A percentile compares a stretch with the other conserved stretches of the same genome.
These are phyloP conservation scores for Anhinga anhinga DNA, from an alignment of 2,113 vertebrate species.

Conservation along the genomic window DNA sequence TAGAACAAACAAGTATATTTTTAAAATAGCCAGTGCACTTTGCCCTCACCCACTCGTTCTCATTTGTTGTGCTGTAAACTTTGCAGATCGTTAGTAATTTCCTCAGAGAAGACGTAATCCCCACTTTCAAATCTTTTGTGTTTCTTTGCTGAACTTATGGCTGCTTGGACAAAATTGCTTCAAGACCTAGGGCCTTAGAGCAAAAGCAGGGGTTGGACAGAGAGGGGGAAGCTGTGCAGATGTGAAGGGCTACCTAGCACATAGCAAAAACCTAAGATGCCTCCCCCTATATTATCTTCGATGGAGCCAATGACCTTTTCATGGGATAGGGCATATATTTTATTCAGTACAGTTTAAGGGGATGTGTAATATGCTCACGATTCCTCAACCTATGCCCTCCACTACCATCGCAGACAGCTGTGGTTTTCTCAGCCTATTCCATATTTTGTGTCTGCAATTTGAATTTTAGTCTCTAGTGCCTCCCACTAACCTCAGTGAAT, in stretches of 20 bases:
- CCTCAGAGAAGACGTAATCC: background rate
- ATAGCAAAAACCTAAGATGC: background rate
- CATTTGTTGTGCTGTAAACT: background rate
- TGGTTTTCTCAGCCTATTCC: background rate
- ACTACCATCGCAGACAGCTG: background rate
- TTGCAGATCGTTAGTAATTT: background rate
- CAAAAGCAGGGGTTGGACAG: background rate
- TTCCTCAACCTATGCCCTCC: background rate
- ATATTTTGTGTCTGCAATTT: background rate
- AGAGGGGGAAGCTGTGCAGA: background rate
- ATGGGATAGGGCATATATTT: fast-evolving
- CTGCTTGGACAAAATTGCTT: background rate
- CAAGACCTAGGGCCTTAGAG: background rate
- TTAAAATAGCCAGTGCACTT: background rate
- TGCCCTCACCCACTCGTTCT: background rate
- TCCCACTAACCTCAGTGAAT: background rate
- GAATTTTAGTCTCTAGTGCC: background rate
- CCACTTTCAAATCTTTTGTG: background rate
- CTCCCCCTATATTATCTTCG: fast-evolving
- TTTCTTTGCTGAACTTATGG: background rate
- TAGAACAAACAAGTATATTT: slow-evolving; percentile 36
- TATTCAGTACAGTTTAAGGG: background rate
- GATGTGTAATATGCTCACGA: background rate
- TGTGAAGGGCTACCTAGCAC: background rate
- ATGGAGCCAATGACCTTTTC: background rate